Evolutionary conservation across 2,113 vertebrate species (phyloP), one percentile per base, ranked within the genome.

Genomic region (Notothenia rossii): DNA sequence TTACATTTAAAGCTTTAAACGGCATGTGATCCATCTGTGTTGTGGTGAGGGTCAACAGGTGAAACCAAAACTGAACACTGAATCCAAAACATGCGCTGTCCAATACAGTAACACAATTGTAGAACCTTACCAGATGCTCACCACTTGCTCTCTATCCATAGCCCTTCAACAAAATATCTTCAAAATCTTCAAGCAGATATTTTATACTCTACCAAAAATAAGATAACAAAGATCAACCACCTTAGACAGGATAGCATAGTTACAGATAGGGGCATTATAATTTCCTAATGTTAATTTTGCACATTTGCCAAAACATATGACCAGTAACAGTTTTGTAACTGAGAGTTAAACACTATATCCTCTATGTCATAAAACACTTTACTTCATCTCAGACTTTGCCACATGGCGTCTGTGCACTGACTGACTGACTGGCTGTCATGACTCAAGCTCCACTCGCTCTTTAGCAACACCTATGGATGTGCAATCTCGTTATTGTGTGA

Each of bases 381-480:
- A 13, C 40, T 29, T 29, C 29, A 29, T 29, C 3, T 29, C 29
- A 29, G 29, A 29, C 29, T 29, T 29, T 55, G 22, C 13, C 36
- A 40, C 5, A 48, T 18, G 29, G 3, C 20, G 54, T 59, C 12
- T 60, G 4, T 61, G 58, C 22, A 68, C 48, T 33, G 45, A 20
- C 12, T 29, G 33, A 40, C 36, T 40, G 36, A 13, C 46, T n/a
- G 1, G 4, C 10, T 43, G 45, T 66, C 61, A 40, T 56, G 10
- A 25, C 5, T 10, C 3, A 75, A 45, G 45, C 74, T 50, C 53
- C 2, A 11, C 3, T 45, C 49, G 5, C 4, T 66, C 51, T 81
- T 60, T 43, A 71, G 49, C 10, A 22, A 46, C 64, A 79, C 67
- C 43, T 77, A 46, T 18, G 18, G 36, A n/a, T 46, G 65, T 12